A percentile compares a stretch with the other conserved stretches of the same genome.
Evolutionary conservation across 2,888 invertebrate species (phyloP).

Genomic region (Diarsia brunnea): DNA sequence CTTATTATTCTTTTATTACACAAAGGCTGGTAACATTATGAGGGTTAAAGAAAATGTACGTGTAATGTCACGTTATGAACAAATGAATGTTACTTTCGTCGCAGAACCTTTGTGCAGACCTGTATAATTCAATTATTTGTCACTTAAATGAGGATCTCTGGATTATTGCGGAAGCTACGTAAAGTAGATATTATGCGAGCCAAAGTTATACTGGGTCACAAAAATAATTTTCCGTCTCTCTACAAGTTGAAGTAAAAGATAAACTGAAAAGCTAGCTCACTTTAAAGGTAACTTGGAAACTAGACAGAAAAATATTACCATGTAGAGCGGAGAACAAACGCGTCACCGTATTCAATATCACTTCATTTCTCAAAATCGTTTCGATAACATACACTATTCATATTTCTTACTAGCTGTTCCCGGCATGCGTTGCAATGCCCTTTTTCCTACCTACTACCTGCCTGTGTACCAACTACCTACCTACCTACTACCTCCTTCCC

Average conservation of each 20-base stretch:
- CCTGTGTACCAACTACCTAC: no score
- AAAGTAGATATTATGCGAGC: conserved; percentile 19
- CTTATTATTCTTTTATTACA: conserved; percentile 77
- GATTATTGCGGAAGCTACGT: conserved; percentile 45
- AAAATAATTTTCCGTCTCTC: conserved; percentile 1
- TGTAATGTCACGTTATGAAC: conserved; percentile 64
- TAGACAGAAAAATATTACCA: conserved; percentile 10
- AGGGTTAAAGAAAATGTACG: conserved; percentile 67
- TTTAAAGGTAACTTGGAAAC: conserved; percentile 20
- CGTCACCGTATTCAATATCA: conserved; percentile 3
- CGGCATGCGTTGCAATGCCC: no score
- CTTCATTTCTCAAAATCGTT: conserved; percentile 39
- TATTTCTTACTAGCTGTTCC: no score
- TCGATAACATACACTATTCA: conserved; percentile 14
- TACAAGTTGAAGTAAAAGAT: conserved; percentile 6
- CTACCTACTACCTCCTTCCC: no score
- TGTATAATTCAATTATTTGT: conserved; percentile 66
- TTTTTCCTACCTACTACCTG: no score
- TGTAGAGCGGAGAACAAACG: neutral
- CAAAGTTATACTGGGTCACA: neutral
- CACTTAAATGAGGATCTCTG: conserved; percentile 58
- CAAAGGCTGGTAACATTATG: conserved; percentile 69
- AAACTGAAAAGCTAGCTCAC: conserved; percentile 12
- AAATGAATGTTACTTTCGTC: conserved; percentile 53
- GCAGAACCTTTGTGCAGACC: conserved; percentile 54